phyloP scores from a whole-genome alignment of 2,797 vertebrate species.

The Melanotaenia maccullochi region DNA sequence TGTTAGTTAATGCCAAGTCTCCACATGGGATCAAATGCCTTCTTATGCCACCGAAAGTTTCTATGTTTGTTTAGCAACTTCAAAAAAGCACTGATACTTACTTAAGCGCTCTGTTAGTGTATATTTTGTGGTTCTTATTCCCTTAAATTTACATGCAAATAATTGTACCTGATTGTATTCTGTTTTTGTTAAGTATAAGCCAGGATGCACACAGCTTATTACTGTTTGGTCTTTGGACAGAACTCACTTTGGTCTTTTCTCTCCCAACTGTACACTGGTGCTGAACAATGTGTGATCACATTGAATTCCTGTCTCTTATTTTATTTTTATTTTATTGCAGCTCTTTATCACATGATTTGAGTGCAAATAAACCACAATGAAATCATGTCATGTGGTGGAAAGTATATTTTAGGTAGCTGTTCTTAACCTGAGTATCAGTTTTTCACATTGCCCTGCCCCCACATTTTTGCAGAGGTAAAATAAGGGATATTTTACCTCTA shows the following conservation, averaged over 20 bases:
- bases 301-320: slow-evolving; percentile 68
- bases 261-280: slow-evolving; percentile 69
- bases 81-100: slow-evolving; percentile 56
- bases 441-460: background rate
- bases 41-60: slow-evolving; percentile 42
- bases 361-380: slow-evolving; percentile 86
- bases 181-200: slow-evolving; percentile 34
- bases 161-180: slow-evolving; percentile 39
- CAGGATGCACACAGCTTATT: slow-evolving; percentile 25
- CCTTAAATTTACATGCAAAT: slow-evolving; percentile 29
- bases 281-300: slow-evolving; percentile 77
- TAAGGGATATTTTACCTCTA: no score
- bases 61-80: slow-evolving; percentile 40
- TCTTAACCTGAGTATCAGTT: background rate
- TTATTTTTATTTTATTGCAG: slow-evolving; percentile 74
- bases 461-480: background rate
- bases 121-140: slow-evolving; percentile 35
- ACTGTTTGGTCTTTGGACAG: slow-evolving; percentile 1
- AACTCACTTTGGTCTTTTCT: slow-evolving; percentile 37
- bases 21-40: slow-evolving; percentile 42
- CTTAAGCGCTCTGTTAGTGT: slow-evolving; percentile 34
- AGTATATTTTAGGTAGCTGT: background rate
- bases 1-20: slow-evolving; percentile 21
- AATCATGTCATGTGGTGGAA: slow-evolving; percentile 47
- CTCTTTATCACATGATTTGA: slow-evolving; percentile 82